Evolutionary conservation across 2,113 vertebrate genomes (phyloP).

Genomic region (Serilophus lunatus): DNA sequence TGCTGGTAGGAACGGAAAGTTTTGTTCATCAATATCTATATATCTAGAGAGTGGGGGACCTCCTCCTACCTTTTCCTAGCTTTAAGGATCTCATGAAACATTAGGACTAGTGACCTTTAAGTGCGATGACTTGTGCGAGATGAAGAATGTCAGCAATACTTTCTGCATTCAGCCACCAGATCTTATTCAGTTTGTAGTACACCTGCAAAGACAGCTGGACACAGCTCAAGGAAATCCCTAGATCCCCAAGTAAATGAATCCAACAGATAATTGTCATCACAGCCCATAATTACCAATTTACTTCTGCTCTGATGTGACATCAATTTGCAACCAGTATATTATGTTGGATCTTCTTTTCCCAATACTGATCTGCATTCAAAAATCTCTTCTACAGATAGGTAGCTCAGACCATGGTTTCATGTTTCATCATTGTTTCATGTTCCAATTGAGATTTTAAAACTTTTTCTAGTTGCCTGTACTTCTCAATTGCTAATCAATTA

Average conservation of each 20-base stretch:
- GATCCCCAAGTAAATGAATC: neutral
- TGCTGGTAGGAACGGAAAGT: neutral
- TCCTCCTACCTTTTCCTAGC: neutral
- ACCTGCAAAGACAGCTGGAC: neutral
- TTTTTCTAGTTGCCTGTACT: neutral
- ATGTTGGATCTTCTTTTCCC: neutral
- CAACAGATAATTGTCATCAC: neutral
- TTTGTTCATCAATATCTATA: neutral
- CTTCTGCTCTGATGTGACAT: neutral
- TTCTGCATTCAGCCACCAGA: neutral
- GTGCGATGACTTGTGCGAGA: neutral
- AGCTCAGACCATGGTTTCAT: neutral
- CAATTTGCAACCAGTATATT: neutral
- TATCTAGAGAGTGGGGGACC: fast-evolving
- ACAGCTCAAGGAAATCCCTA: neutral
- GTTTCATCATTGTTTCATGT: neutral
- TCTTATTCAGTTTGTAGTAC: neutral
- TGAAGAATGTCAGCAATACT: neutral
- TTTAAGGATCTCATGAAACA: neutral
- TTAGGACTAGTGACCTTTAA: neutral
- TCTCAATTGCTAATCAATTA: neutral
- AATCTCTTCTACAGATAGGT: neutral
- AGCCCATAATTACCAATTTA: neutral
- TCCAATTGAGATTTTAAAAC: neutral
- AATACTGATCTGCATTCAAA: neutral